These are phyloP conservation scores for Gymnothorax reevesii DNA, from an alignment of 2,797 vertebrate species.

Conservation along the genomic window DNA sequence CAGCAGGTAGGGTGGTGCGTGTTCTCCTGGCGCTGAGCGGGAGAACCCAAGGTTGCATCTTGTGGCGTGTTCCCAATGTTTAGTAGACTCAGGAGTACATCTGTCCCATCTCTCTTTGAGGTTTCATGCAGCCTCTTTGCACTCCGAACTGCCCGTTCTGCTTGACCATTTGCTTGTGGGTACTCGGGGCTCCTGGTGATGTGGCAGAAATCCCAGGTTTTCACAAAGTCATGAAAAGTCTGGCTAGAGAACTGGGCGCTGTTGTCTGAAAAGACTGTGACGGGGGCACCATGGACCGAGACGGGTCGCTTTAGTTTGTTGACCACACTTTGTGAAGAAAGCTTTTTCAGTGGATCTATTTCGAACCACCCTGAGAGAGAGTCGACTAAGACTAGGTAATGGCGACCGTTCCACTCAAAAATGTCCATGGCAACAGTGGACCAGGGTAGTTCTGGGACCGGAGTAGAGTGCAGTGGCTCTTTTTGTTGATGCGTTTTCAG, in stretches of 20 bases:
- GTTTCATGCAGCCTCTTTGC: neutral
- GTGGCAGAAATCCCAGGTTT: slow-evolving; percentile 16
- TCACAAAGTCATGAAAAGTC: slow-evolving; percentile 10
- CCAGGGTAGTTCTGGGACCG: slow-evolving; percentile 18
- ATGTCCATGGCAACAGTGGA: neutral
- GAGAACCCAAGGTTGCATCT: neutral
- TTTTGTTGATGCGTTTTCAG: slow-evolving; percentile 28
- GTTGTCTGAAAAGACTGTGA: slow-evolving; percentile 20
- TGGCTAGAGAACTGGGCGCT: slow-evolving; percentile 25
- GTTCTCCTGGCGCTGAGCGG: slow-evolving; percentile 15
- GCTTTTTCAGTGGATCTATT: neutral
- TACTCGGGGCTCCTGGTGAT: slow-evolving; percentile 27
- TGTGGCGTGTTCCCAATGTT: neutral
- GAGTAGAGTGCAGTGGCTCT: slow-evolving; percentile 7
- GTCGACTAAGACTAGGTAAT: slow-evolving; percentile 23
- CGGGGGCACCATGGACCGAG: slow-evolving; percentile 14
- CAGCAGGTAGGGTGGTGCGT: neutral
- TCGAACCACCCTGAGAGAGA: slow-evolving; percentile 22
- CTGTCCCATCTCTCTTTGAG: neutral
- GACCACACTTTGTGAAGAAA: neutral
- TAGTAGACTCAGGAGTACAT: neutral
- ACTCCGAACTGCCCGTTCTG: neutral
- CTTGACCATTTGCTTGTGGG: neutral
- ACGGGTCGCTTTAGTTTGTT: slow-evolving; percentile 27
- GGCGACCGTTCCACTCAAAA: slow-evolving; percentile 29